These are phyloP conservation scores for Ctenoplectra terminalis DNA, from an alignment of 1,140 invertebrate genomes.

Conservation along the genomic window DNA sequence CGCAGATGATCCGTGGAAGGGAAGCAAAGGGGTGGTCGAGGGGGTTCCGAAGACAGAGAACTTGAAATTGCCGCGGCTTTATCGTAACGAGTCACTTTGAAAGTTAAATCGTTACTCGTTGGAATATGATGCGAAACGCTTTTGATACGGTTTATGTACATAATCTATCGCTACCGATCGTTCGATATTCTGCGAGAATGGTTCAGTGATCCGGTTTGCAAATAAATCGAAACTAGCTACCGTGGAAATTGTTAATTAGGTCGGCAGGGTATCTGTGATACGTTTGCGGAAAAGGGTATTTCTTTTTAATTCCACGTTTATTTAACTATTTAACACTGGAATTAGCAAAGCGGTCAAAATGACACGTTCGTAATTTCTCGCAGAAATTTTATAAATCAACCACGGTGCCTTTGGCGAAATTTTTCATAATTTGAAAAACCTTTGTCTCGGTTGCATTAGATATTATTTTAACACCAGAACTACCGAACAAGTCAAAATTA, in stretches of 20 bases:
- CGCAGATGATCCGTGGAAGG: neutral
- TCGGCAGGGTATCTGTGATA: neutral
- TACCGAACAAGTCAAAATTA: too few relatives aligned
- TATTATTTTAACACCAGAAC: too few relatives aligned
- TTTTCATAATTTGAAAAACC: too few relatives aligned
- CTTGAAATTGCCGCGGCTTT: neutral
- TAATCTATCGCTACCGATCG: neutral
- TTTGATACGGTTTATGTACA: conserved; percentile 15
- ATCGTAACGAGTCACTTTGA: conserved; percentile 27
- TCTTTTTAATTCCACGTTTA: too few relatives aligned
- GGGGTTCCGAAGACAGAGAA: neutral
- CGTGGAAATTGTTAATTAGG: neutral
- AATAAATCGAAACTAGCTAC: neutral
- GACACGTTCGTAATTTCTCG: too few relatives aligned
- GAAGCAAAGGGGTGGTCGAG: neutral
- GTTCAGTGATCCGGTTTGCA: neutral
- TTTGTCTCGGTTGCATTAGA: too few relatives aligned
- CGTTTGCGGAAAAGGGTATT: neutral
- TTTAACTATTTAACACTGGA: too few relatives aligned
- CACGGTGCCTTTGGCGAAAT: too few relatives aligned
- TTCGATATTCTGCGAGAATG: neutral
- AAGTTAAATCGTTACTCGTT: conserved; percentile 26
- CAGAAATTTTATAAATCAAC: too few relatives aligned
- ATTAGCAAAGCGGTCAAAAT: too few relatives aligned
- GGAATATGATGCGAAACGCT: conserved; percentile 6